Evolutionary conservation across 53 echinoderm and acorn worm species (phyloP).

Genomic region (Pentamera pediparva): DNA sequence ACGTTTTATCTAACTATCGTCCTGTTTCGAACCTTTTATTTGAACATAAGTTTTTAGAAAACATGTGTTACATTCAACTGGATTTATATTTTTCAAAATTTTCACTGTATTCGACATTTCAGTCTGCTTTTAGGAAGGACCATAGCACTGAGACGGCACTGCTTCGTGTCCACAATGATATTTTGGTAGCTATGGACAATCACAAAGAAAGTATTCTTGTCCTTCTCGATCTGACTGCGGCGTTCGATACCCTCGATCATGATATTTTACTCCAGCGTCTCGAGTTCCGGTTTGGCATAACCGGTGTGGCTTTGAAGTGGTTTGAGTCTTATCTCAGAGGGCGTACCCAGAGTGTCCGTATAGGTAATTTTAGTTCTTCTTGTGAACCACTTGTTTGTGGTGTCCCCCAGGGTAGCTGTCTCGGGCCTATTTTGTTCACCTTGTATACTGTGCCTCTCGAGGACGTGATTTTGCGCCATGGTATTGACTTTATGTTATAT

Average conservation of each 20-base stretch:
- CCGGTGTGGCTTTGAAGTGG: background rate
- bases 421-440: conserved; percentile 32
- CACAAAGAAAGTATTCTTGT: background rate
- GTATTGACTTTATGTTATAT: background rate
- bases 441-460: conserved; percentile 31
- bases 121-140: background rate
- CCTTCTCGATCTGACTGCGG: background rate
- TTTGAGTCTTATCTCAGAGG: background rate
- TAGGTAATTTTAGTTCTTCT: background rate
- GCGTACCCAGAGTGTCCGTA: background rate
- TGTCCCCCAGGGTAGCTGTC: conserved; percentile 27
- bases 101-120: background rate
- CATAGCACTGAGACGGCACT: background rate
- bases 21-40: background rate
- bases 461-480: background rate
- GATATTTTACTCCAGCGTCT: conserved; percentile 3
- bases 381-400: background rate
- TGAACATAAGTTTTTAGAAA: background rate
- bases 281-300: background rate
- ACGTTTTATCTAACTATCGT: background rate
- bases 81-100: background rate
- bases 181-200: background rate
- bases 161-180: background rate
- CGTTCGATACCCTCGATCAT: background rate
- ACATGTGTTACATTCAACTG: background rate